Conservation (phyloP, 2,888 invertebrate species). For the Spodoptera littoralis region DNA sequence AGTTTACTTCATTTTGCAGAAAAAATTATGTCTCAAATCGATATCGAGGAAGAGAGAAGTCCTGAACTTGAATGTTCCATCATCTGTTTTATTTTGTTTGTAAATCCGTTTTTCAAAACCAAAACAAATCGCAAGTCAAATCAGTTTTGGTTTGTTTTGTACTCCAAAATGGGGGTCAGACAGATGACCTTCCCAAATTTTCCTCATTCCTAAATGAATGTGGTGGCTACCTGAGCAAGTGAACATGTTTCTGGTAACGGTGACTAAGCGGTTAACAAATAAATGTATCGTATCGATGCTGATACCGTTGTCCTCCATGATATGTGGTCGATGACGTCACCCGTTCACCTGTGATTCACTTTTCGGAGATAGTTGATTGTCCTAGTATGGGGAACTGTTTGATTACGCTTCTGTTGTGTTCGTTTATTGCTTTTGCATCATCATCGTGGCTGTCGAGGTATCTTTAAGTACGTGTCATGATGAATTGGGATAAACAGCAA, state of each 20-base stretch:
- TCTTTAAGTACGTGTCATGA: too few species aligned
- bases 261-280: constrained; percentile 49
- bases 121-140: neutral
- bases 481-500: too few species aligned
- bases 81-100: neutral
- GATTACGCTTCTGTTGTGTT: constrained; percentile 8
- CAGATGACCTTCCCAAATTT: constrained; percentile 18
- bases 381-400: constrained; percentile 20
- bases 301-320: constrained; percentile 43
- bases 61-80: too few species aligned
- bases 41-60: too few species aligned
- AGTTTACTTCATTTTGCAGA: too few species aligned
- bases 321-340: constrained; percentile 45
- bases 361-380: constrained; percentile 38
- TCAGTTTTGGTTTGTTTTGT: neutral
- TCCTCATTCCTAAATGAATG: constrained; percentile 13
- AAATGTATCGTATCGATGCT: constrained; percentile 33
- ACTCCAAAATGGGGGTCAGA: too few species aligned
- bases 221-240: constrained; percentile 13
- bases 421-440: constrained; percentile 1
- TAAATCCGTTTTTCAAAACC: neutral
- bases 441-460: too few species aligned
- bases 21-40: too few species aligned
- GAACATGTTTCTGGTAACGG: constrained; percentile 38
- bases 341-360: constrained; percentile 42